Evolutionary conservation across 2,113 vertebrate genomes (phyloP), one percentile per base, ranked within the genome.

Genomic region (Otolemur garnettii): DNA sequence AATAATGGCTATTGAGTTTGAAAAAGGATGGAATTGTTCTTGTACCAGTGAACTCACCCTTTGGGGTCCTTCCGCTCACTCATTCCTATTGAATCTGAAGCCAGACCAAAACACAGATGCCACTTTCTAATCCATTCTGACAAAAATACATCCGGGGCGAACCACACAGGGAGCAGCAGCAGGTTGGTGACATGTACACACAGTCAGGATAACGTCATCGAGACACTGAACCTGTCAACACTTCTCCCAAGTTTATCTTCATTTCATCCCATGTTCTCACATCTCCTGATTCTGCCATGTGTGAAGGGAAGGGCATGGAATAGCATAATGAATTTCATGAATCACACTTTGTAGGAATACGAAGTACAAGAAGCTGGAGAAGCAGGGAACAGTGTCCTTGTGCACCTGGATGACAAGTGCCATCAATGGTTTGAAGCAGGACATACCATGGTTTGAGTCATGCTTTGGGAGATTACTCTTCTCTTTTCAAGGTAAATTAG

Each of bases 41-140:
- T 57, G 81, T 96, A 55, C 90, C 97, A 53, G 85, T 92, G 90
- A 87, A 93, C 94, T 96, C 96, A 95, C 82, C 79, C 96, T 87
- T 4, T 53, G 83, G 75, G 57, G 60, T 96, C 80, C 81, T 85
- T 72, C 45, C 91, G 96, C 75, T 97, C 96, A 92, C 28, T 90
- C 91, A 57, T 84, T 96, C 30, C 55, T 6, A 75, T 90, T 83
- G 94, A 85, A 80, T 95, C 83, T 13, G 22, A 94, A 78, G 96
- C 80, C 75, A 64, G 92, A 96, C 96, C 60, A 57, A 82, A 84
- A 97, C 81, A 87, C 81, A 97, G 96, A 97, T 24, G n/a, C 22
- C 14, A 8, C 84, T 98, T 85, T 98, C 94, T 89, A 97, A 97
- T 96, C 92, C 53, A 69, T 59, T 97, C 93, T 21, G 55, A 75